Base-by-base conservation (phyloP, 2,888 invertebrate species). In the Mylabris sibirica region DNA sequence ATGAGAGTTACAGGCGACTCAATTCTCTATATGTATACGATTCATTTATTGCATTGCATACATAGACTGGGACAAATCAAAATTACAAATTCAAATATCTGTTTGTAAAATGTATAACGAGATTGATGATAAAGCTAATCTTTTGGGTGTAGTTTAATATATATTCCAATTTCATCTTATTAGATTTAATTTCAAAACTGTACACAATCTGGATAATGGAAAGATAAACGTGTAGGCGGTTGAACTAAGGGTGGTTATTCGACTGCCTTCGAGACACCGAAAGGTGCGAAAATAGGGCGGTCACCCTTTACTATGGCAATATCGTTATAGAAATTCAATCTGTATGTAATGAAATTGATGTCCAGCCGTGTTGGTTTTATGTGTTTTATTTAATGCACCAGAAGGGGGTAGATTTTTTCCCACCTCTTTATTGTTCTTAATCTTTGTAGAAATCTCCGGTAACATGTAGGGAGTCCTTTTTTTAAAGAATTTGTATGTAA, bases 1-100 rank as follows among this genome's bases (percentile, higher is more conserved):
- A 72, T 76, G 77, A 73, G 74, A 73, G 74, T 74, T 75, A 72
- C 72, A 59, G 68, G 63, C 70, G 64, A 34, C 64, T 67, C 70
- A 70, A 66, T 68, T 57, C 49, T 20, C 20, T 49, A 49, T 30
- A 30, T 8, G 30, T 49, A 49, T 30, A 30, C 30, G 30, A 8
- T 30, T 30, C 30, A 8, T 20, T 49, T 49, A 49, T 49, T 49
- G 49, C 49, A 49, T 20, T 49, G 49, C 20, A 49, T 14, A n/a
- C 20, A 20, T 41, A 17, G n/a, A 20, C 30, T 30, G 20, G 9
- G 49, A 20, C 20, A 22, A 49, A 49, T 49, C 17, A 49, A 49
- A 49, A 22, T 11, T 49, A 20, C 20, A 20, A 49, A 6, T 49
- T 49, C 20, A 49, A 14, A 30, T 30, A 30, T 4, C 30, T 30